Evolutionary conservation across 2,113 vertebrate genomes (phyloP).

Genomic region (Galemys pyrenaicus): DNA sequence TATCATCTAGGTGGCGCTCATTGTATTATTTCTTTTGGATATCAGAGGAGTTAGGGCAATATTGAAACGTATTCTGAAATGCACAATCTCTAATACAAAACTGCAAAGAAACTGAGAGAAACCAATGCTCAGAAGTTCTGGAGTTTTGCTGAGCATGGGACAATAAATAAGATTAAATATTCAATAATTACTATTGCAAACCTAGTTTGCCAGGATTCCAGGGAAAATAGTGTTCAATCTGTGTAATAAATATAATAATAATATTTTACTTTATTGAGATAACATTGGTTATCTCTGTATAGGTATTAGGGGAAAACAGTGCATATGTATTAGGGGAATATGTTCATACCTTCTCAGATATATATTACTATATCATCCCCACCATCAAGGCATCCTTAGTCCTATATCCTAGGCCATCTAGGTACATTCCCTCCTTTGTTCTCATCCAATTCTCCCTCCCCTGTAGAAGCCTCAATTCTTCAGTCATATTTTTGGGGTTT

Average conservation of each 20-base stretch:
- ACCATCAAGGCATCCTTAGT: no score
- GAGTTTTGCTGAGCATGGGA: neutral
- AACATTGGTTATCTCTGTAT: no score
- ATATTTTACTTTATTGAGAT: no score
- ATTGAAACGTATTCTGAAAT: neutral
- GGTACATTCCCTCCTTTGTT: no score
- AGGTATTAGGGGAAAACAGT: no score
- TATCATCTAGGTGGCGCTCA: neutral
- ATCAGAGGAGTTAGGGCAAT: neutral
- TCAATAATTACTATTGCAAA: neutral
- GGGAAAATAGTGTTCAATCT: neutral
- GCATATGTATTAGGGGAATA: no score
- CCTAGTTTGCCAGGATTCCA: neutral
- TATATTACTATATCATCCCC: no score
- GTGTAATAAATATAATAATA: neutral
- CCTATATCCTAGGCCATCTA: no score
- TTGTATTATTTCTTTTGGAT: neutral
- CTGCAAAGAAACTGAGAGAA: neutral
- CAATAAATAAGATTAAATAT: neutral
- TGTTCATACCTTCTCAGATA: no score
- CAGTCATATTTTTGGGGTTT: no score
- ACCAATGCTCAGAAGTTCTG: neutral
- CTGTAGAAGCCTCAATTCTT: no score
- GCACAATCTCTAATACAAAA: neutral
- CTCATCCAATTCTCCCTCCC: no score